These are phyloP conservation scores for Pelosia muscerda DNA, from an alignment of 2,888 invertebrate species.

Conservation along the genomic window DNA sequence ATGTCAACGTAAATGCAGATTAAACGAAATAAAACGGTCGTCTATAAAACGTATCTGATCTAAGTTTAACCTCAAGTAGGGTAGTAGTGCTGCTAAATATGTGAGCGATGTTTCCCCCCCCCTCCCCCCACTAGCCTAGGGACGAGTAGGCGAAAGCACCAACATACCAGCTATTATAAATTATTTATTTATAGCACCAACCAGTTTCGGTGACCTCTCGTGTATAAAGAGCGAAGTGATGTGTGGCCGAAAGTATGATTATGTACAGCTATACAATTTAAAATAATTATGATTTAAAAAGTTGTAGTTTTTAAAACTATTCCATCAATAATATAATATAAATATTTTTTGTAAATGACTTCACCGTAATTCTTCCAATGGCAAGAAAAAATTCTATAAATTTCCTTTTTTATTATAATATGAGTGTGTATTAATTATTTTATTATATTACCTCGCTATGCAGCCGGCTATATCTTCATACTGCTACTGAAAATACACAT, in stretches of 20 bases:
- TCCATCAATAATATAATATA: too few species aligned
- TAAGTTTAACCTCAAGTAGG: neutral
- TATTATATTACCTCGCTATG: neutral
- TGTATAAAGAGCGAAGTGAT: neutral
- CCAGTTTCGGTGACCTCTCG: constrained; percentile 9
- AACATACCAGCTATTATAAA: neutral
- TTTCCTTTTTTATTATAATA: too few species aligned
- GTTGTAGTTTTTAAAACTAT: too few species aligned
- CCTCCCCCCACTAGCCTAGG: too few species aligned
- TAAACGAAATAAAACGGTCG: neutral
- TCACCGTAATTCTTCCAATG: too few species aligned
- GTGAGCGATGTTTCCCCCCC: neutral
- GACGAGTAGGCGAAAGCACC: neutral
- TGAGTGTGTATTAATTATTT: too few species aligned
- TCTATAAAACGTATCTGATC: neutral
- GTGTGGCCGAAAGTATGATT: neutral
- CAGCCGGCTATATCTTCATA: neutral
- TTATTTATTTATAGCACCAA: constrained; percentile 13
- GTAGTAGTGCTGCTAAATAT: constrained; percentile 10
- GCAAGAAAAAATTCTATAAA: too few species aligned
- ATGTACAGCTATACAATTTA: neutral
- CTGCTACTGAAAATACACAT: neutral
- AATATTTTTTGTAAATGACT: too few species aligned
- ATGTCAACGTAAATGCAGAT: neutral
- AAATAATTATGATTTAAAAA: too few species aligned